Base-by-base conservation (phyloP, 2,113 vertebrate species). In the Takifugu bimaculatus region DNA sequence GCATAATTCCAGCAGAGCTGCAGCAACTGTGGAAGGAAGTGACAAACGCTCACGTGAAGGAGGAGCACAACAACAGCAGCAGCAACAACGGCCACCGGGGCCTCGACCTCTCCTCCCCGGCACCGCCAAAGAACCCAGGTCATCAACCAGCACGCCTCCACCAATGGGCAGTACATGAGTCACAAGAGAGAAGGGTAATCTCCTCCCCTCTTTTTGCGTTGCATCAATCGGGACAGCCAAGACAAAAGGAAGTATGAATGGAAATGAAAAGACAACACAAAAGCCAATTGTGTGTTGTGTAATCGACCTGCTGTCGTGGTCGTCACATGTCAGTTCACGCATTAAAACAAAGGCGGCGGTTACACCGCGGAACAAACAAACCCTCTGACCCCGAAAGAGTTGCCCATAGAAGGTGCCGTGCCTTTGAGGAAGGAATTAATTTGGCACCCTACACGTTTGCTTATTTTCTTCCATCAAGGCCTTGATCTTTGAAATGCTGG, bases 21-120 rank as follows among this genome's bases (percentile, higher is more conserved):
- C 97, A 98, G 93, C 97, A 98, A 90, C 94, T 99, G 88, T 99
- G 97, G 97, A 99, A 99, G 90, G 97, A 99, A 91, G 95, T 98
- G 88, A 94, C 97, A 69, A 89, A 91, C 60, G 90, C 93, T 64
- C 90, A 93, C 55, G 92, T 93, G 60, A 93, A 94, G 60, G 96
- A 97, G 83, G 97, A 98, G 87, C 90, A 91, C 85, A 90, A 90
- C 72, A 91, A 26, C 61, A 91, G 25, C 61, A 92, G 88, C 90
- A 91, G 57, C 78, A 93, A 85, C 89, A 91, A 91, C n/a, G 86
- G 93, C 90, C 91, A 91, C 81, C 85, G 91, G 47, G 95, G 94
- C 74, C 88, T 99, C 58, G 96, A 99, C 83, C 92, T 99, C 91
- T 94, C 94, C 80, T 96, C 95, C 70, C 94, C 95, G 1, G 88